Evolutionary conservation across 2,113 vertebrate species (phyloP).

Genomic region (Phalacrocorax carbo): DNA sequence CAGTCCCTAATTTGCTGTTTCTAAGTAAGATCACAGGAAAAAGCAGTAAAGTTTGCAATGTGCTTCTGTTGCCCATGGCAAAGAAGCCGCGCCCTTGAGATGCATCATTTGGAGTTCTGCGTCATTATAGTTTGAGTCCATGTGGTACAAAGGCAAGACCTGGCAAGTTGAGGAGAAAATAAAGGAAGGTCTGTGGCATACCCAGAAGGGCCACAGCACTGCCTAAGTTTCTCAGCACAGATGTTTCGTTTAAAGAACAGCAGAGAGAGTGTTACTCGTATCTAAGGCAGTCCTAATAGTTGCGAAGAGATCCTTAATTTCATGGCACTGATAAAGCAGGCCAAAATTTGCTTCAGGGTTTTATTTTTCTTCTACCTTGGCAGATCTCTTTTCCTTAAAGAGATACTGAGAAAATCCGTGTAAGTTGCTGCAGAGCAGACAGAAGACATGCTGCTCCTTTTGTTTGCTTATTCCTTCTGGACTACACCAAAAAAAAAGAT

Average conservation of each 20-base stretch:
- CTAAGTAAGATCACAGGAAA: not conserved
- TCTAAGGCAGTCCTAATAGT: not conserved
- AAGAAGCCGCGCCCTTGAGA: not conserved
- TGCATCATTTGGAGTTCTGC: not conserved
- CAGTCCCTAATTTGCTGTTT: not conserved
- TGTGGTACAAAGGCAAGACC: not conserved
- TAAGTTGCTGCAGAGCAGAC: not conserved
- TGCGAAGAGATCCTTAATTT: not conserved
- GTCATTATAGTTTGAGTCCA: not conserved
- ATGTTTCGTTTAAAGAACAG: not conserved
- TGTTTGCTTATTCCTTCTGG: not conserved
- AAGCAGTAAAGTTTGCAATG: not conserved
- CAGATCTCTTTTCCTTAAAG: not conserved
- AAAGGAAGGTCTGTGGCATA: not conserved
- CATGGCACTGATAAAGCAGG: not conserved
- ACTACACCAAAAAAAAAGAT: not conserved
- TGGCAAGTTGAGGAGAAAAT: not conserved
- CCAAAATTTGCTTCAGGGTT: not conserved
- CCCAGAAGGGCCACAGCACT: not conserved
- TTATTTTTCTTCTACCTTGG: not conserved
- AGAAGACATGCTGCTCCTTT: not conserved
- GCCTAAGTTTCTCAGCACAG: not conserved
- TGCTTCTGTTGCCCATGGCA: not conserved
- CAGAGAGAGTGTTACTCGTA: not conserved
- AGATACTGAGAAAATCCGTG: not conserved